These are phyloP conservation scores for Trichopria drosophilae DNA, from an alignment of 2,888 invertebrate species.

Conservation along the genomic window DNA sequence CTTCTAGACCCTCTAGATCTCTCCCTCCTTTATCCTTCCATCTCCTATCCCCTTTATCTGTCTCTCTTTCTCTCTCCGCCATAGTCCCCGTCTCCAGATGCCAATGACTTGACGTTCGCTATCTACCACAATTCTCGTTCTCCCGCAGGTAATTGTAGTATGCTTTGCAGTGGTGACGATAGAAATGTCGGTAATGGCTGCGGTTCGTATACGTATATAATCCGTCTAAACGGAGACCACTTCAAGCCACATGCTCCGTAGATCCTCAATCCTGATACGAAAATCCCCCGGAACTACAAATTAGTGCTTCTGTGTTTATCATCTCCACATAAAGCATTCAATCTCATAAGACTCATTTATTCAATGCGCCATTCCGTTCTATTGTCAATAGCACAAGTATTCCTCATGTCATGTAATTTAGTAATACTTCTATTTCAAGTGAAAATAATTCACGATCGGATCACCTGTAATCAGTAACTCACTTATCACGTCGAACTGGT, in stretches of 20 bases:
- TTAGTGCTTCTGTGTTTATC: no score
- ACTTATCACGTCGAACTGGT: no score
- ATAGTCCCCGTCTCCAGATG: slow-evolving; percentile 10
- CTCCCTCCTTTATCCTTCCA: slow-evolving; percentile 29
- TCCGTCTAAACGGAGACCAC: slow-evolving; percentile 38
- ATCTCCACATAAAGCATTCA: no score
- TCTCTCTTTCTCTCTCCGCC: slow-evolving; percentile 25
- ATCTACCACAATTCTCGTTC: slow-evolving; percentile 15
- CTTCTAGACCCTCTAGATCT: slow-evolving; percentile 36
- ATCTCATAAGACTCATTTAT: no score
- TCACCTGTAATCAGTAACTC: no score
- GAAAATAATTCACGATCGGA: no score
- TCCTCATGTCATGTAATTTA: no score
- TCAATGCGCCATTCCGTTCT: no score
- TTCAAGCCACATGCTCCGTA: slow-evolving; percentile 42
- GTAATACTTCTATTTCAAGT: no score
- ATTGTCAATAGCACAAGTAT: no score
- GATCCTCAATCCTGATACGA: no score
- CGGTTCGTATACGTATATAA: slow-evolving; percentile 26
- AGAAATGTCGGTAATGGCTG: slow-evolving; percentile 38
- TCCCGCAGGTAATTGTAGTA: slow-evolving; percentile 30
- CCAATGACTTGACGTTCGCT: slow-evolving; percentile 24
- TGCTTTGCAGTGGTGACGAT: slow-evolving; percentile 29
- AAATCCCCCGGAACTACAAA: slow-evolving; percentile 11
- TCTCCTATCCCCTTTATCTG: slow-evolving; percentile 14